phyloP scores from a whole-genome alignment of 1,140 invertebrate species.

The Drosophila truncata region DNA sequence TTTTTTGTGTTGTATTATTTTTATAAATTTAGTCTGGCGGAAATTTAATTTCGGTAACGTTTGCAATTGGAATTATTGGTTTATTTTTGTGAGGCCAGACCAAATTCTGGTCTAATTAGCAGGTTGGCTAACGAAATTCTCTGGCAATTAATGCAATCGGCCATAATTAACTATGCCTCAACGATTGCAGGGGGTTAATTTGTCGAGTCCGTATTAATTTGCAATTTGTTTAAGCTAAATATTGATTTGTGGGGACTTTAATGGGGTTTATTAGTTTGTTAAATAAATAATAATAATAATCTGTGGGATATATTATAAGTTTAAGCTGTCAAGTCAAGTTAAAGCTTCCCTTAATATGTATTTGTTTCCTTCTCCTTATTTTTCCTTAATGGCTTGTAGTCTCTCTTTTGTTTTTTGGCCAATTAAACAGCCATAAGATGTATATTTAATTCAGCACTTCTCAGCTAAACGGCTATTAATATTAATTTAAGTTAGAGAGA shows the following conservation, averaged over 20 bases:
- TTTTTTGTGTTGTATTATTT: constrained; percentile 28
- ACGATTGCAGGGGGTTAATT: neutral
- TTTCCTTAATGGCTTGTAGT: neutral
- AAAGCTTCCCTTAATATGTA: neutral
- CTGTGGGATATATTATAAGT: neutral
- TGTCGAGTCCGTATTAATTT: neutral
- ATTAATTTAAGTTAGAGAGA: constrained; percentile 56
- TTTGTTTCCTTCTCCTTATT: too few relatives aligned
- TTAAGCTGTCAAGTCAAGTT: neutral
- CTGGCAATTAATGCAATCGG: neutral
- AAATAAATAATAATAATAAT: neutral
- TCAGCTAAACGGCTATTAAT: constrained; percentile 71
- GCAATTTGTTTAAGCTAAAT: neutral
- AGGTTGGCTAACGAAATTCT: neutral
- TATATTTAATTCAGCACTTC: constrained; percentile 59
- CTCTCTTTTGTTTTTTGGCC: constrained; percentile 9
- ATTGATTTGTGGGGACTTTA: neutral
- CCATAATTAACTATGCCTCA: constrained; percentile 12
- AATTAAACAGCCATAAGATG: constrained; percentile 40
- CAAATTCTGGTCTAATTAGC: constrained; percentile 29
- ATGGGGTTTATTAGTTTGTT: neutral
- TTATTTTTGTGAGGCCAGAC: neutral
- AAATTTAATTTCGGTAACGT: constrained; percentile 5
- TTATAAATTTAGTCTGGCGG: constrained; percentile 10
- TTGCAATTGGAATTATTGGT: constrained; percentile 7